Percentiles rank a stretch among this genome's conserved stretches.
These are phyloP conservation scores for Epinotia bilunana DNA, from an alignment of 2,888 invertebrate species.

Conservation along the genomic window DNA sequence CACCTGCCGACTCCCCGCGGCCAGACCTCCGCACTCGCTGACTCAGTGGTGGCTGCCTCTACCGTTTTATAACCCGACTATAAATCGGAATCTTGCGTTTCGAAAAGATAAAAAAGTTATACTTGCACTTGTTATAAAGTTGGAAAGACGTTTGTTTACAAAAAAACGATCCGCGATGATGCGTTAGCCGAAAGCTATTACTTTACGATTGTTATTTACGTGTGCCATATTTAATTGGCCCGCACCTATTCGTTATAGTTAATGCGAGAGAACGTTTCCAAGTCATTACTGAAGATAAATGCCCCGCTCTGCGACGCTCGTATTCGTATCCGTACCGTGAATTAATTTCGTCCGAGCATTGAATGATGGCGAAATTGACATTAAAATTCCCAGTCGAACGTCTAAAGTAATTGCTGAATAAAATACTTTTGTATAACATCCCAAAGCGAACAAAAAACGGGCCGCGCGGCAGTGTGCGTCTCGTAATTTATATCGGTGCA, in stretches of 20 bases:
- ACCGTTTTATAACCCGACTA: conserved; percentile 52
- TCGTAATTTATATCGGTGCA: conserved; percentile 80
- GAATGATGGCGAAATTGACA: conserved; percentile 83
- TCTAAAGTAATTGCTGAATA: conserved; percentile 84
- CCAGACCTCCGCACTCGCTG: conserved; percentile 50
- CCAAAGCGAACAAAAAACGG: conserved; percentile 79
- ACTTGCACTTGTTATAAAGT: conserved; percentile 20
- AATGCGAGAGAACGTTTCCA: conserved; percentile 71
- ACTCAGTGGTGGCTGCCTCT: conserved; percentile 52
- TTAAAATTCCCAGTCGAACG: conserved; percentile 80
- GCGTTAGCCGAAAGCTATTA: conserved; percentile 66
- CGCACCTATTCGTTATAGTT: conserved; percentile 72
- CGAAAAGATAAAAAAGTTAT: conserved; percentile 23
- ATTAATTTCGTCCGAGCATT: conserved; percentile 79
- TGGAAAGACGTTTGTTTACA: conserved; percentile 39
- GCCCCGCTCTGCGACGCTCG: conserved; percentile 60
- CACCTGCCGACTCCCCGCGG: conserved; percentile 73
- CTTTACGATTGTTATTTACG: conserved; percentile 71
- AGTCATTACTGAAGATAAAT: conserved; percentile 79
- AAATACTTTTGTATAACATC: conserved; percentile 82
- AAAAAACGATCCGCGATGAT: conserved; percentile 25
- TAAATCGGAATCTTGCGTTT: conserved; percentile 48
- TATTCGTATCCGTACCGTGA: conserved; percentile 68
- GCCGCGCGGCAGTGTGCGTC: conserved; percentile 67
- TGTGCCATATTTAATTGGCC: conserved; percentile 75